Evolutionary conservation across 2,797 vertebrate species (phyloP).

Genomic region (Neopelma chrysocephalum): DNA sequence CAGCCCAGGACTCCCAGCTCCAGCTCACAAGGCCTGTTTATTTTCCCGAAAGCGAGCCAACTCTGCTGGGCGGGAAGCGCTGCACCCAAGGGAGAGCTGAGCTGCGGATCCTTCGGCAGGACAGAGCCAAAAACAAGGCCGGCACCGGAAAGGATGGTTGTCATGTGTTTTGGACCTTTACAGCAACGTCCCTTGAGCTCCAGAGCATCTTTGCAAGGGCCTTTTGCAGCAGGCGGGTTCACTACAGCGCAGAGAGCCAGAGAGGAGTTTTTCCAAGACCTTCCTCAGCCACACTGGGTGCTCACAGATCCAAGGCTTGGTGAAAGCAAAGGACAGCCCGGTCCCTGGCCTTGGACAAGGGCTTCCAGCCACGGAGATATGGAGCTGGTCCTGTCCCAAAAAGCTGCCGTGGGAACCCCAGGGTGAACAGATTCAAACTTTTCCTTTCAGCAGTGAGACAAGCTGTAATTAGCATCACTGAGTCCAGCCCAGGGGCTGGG

Average conservation of each 20-base stretch:
- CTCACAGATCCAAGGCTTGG: not conserved
- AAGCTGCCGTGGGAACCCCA: not conserved
- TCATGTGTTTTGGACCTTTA: not conserved
- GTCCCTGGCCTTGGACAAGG: not conserved
- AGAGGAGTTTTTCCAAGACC: not conserved
- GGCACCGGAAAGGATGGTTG: fast-evolving
- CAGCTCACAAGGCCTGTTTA: not conserved
- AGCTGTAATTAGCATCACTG: not conserved
- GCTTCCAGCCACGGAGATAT: not conserved
- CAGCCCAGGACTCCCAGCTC: not conserved
- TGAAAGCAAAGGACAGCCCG: not conserved
- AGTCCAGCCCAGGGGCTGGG: not conserved
- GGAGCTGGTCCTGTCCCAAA: not conserved
- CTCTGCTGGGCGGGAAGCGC: fast-evolving
- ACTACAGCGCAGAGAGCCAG: fast-evolving
- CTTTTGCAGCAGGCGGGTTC: not conserved
- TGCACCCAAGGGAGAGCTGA: not conserved
- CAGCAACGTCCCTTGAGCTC: not conserved
- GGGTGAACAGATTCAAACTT: not conserved
- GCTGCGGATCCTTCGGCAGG: fast-evolving
- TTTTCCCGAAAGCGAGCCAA: not conserved
- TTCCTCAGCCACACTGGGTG: fast-evolving
- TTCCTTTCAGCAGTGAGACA: not conserved
- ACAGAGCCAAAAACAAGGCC: not conserved
- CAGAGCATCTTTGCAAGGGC: not conserved